Base-by-base conservation (phyloP, 1,140 invertebrate species). In the Ruditapes philippinarum region DNA sequence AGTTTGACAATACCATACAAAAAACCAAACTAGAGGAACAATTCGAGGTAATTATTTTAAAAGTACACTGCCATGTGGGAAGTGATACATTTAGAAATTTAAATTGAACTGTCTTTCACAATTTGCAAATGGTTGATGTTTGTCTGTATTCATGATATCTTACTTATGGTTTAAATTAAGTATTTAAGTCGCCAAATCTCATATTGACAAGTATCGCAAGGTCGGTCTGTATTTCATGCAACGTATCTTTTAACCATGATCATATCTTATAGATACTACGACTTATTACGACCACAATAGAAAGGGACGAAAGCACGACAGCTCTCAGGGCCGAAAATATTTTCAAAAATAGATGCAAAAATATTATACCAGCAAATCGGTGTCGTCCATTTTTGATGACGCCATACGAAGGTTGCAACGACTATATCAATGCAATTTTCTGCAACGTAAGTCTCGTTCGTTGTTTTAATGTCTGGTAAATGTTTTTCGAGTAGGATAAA, bases 391-490 rank as follows among this genome's bases (percentile, higher is more conserved):
- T 93, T 76, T 88, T 95, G 40, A 94, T 92, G 89, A 94, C 94
- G 12, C 91, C 92, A 40, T 90, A 84, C 17, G 93, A 94, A 22
- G 94, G 93, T n/a, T 88, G 92, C 49, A 96, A 95, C 74, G 94
- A 95, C 89, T 96, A 96, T 89, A 95, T 96, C 65, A 96, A 96
- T 91, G 95, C 95, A 74, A 94, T 95, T n/a, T 95, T 95, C 80
- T 62, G 94, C 7, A 95, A 96, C 90, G 95, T 95, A 92, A 93
- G 95, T 94, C 40, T 19, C 36, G 28, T 88, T 83, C 1, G 14
- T 45, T 45, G 42, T 7, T 14, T 14, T 45, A 45, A 45, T 45
- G 5, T 45, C 42, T n/a, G n/a, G n/a, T n/a, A n/a, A n/a, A n/a
- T n/a, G n/a, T n/a, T n/a, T n/a, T n/a, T n/a, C n/a, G n/a, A n/a